These are phyloP conservation scores for Phrynocephalus guinanensis DNA, from an alignment of 2,797 vertebrate species.

Conservation along the genomic window DNA sequence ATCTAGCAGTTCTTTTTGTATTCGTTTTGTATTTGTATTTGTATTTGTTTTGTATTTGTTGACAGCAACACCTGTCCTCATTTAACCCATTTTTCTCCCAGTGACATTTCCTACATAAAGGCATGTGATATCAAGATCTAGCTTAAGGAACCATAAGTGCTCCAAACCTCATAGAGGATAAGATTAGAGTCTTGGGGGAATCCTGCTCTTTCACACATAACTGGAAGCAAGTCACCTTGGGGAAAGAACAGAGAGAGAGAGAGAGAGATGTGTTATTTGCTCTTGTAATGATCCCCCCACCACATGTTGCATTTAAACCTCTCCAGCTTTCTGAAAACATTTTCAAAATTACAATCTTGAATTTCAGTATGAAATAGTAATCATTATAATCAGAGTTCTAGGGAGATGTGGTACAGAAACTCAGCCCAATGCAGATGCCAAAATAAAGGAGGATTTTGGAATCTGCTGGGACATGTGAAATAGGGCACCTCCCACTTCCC, in stretches of 20 bases:
- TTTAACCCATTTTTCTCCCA: not conserved
- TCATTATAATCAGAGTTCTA: not conserved
- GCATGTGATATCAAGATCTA: not conserved
- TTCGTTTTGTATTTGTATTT: too few species aligned
- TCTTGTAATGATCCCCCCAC: not conserved
- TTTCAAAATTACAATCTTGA: not conserved
- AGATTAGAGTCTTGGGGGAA: conserved; percentile 99
- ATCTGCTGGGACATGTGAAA: not conserved
- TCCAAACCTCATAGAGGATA: conserved; percentile 99
- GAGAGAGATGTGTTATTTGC: accelerated
- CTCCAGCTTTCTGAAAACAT: not conserved
- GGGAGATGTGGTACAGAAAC: not conserved
- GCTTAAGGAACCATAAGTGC: conserved; percentile 16
- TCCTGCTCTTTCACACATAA: conserved; percentile 99
- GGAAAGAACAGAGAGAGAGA: conserved; percentile 48
- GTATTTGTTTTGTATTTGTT: too few species aligned
- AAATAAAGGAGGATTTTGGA: not conserved
- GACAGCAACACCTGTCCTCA: not conserved
- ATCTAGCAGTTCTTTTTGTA: too few species aligned
- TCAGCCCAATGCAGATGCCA: not conserved
- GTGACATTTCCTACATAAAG: conserved; percentile 9
- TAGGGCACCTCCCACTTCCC: too few species aligned
- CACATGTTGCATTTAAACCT: not conserved
- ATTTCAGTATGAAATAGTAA: not conserved
- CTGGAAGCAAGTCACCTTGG: conserved; percentile 95